Evolutionary conservation across 2,888 invertebrate genomes (phyloP), one percentile per base, ranked within the genome.

Genomic region (Torymus texanus): DNA sequence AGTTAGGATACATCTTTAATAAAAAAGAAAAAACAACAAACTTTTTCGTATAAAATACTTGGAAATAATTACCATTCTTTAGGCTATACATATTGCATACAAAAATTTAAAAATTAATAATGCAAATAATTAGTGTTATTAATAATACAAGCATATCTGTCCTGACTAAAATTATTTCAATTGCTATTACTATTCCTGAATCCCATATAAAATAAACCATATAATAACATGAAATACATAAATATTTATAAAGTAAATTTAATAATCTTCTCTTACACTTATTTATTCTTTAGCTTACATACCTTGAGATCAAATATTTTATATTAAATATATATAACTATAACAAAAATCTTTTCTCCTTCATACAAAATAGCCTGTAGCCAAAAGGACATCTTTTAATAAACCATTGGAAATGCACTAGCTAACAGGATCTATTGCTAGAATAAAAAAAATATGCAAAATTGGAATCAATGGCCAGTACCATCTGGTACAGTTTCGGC

Each of bases 391-490:
- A 86, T 80, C 84, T 82, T 87, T 86, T 85, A 85, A 87, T 86
- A 85, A 86, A 85, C 86, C 86, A 84, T 84, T 84, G 85, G 83
- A 84, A 86, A 88, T 88, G 89, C 82, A 79, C 84, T 88, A 86
- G 84, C 84, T 83, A 84, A 71, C 83, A 75, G 81, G 82, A 50
- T 16, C 66, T 75, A 61, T 81, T 79, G 79, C 82, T 83, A 85
- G 83, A 82, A 76, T 80, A 77, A 53, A 75, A 72, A 86, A 84
- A 21, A 21, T 55, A 89, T 90, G 90, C 90, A 90, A 88, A 90
- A 87, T 85, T 90, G 90, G 90, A 89, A 88, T 81, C 89, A 88
- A 88, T 90, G 90, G 90, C 89, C 87, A 85, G 83, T 89, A 84
- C 85, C 89, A 82, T 83, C 89, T 84, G 88, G 86, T 85, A 83